Evolutionary conservation across 1,140 invertebrate species (phyloP).

Genomic region (Drosophila lowei): DNA sequence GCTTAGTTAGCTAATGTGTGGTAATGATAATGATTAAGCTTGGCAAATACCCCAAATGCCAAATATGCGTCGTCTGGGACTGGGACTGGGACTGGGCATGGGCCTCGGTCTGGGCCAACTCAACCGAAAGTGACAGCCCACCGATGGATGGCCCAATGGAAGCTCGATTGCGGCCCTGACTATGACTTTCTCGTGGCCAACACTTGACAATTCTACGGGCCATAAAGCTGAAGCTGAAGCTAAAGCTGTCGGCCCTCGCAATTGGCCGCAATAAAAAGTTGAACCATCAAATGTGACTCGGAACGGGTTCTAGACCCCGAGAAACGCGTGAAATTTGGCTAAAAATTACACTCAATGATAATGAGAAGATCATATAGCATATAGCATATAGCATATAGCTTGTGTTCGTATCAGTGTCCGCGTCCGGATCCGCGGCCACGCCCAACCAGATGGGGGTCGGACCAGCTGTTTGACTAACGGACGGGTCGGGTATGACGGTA

Average conservation of each 20-base stretch:
- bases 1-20: conserved; percentile 68
- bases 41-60: conserved; percentile 63
- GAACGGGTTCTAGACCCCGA: conserved; percentile 51
- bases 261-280: conserved; percentile 26
- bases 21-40: conserved; percentile 78
- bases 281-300: conserved; percentile 46
- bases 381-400: conserved; percentile 15
- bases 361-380: conserved; percentile 49
- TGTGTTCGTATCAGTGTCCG: too few relatives aligned
- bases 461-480: conserved; percentile 25
- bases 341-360: conserved; percentile 52
- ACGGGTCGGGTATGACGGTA: too few relatives aligned
- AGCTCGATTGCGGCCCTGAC: conserved; percentile 33
- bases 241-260: conserved; percentile 17
- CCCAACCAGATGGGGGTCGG: conserved; percentile 39
- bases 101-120: conserved; percentile 5
- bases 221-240: conserved; percentile 22
- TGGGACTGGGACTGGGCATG: conserved; percentile 5
- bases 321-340: conserved; percentile 56
- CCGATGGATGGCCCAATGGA: conserved; percentile 31
- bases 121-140: conserved; percentile 36
- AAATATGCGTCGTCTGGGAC: conserved; percentile 42
- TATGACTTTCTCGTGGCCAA: conserved; percentile 48
- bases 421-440: conserved; percentile 36
- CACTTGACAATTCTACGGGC: conserved; percentile 25